Base-by-base conservation (phyloP, 2,888 invertebrate species). In the Drosophila colorata region DNA sequence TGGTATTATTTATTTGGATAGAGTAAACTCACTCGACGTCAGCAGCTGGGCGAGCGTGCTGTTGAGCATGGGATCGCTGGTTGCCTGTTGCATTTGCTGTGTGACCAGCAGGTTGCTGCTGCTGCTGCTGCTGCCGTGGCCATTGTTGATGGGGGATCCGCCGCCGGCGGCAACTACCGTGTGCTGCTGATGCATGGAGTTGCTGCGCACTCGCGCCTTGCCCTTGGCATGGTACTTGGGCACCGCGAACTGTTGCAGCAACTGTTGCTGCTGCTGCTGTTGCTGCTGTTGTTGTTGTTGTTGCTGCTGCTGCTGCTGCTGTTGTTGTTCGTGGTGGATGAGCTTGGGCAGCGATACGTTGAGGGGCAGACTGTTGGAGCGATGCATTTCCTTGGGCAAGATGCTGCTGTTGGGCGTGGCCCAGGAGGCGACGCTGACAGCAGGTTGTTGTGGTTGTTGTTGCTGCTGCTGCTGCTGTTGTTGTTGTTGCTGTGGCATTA, bases 31-130 rank as follows among this genome's bases (percentile, higher is more conserved):
- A 90, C 89, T 90, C 56, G 89, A 87, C 51, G 96, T 96, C 78
- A 98, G 94, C 74, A 98, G 94, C 90, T 97, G 97, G 47, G 97
- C 97, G 67, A 98, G 94, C 57, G 96, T 96, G 93, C 96, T 97
- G 75, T 94, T 93, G 72, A 96, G 93, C 81, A 95, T 94, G 48
- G 96, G 96, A 93, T 97, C 96, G 90, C 96, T 96, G 61, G 95
- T 94, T 46, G 96, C 95, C 80, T 95, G 94, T 81, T 95, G 94
- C 78, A 96, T 93, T 70, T 96, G 96, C 33, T 90, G 82, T 2
- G 88, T 72, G 6, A 87, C 69, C 11, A 90, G 68, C 51, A 86
- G 28, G 38, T 83, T 86, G 66, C 86, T 72, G 38, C 67, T 71
- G 40, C 53, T 61, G 41, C 48, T 67, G 43, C 72, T 64, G 40